phyloP scores from a whole-genome alignment of 1,140 invertebrate genomes.

The Tetramorium alpestre region DNA sequence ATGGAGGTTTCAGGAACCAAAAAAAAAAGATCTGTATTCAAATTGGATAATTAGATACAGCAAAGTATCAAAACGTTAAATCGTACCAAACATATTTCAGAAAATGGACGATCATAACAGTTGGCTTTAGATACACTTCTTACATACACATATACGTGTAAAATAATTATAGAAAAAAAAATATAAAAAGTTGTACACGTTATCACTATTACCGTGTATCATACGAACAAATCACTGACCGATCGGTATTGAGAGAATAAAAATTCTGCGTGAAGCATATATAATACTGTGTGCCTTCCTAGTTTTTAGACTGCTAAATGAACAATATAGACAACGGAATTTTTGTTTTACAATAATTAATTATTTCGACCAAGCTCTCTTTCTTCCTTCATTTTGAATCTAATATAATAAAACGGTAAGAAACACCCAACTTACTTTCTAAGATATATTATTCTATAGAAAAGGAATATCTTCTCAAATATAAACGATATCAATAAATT shows the following conservation, averaged over 20 bases:
- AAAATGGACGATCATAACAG: slow-evolving; percentile 22
- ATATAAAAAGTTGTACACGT: slow-evolving; percentile 60
- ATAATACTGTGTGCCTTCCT: slow-evolving; percentile 41
- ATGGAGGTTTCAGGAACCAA: slow-evolving; percentile 12
- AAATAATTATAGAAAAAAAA: slow-evolving; percentile 53
- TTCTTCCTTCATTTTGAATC: slow-evolving; percentile 17
- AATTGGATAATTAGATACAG: slow-evolving; percentile 25
- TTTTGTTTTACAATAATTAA: slow-evolving; percentile 8
- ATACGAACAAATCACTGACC: slow-evolving; percentile 45
- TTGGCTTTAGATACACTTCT: slow-evolving; percentile 61
- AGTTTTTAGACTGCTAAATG: slow-evolving; percentile 45
- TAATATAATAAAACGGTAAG: slow-evolving; percentile 23
- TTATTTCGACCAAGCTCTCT: slow-evolving; percentile 28
- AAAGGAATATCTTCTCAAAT: slow-evolving; percentile 3
- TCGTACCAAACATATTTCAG: slow-evolving; percentile 27
- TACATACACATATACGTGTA: slow-evolving; percentile 51
- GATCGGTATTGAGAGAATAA: slow-evolving; percentile 57
- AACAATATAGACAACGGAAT: background rate
- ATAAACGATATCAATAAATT: slow-evolving; percentile 35
- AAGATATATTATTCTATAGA: background rate
- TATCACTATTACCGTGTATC: slow-evolving; percentile 67
- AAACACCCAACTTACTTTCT: background rate
- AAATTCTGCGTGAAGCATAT: slow-evolving; percentile 64
- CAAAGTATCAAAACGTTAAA: slow-evolving; percentile 42
- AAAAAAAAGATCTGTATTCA: slow-evolving; percentile 10